phyloP scores from a whole-genome alignment of 2,113 vertebrate species.

The Mellivora capensis region DNA sequence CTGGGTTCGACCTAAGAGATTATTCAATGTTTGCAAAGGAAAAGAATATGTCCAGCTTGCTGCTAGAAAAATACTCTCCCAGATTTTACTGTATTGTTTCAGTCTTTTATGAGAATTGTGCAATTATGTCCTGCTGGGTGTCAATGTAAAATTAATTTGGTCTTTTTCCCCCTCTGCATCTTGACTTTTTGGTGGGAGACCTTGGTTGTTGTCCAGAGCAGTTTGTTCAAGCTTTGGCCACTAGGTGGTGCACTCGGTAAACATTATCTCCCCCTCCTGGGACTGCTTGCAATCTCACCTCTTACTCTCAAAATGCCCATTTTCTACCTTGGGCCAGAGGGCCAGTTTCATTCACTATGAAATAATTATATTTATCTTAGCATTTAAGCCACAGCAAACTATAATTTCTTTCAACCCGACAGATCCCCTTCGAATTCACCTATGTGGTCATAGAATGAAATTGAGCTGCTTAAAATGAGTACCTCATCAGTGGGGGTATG shows the following conservation, averaged over 20 bases:
- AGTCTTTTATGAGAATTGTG: neutral
- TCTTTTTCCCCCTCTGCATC: neutral
- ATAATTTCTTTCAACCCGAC: neutral
- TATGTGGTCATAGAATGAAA: neutral
- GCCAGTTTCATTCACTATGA: neutral
- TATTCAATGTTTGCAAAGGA: neutral
- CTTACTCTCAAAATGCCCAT: neutral
- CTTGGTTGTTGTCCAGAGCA: neutral
- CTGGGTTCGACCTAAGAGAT: neutral
- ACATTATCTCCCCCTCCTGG: neutral
- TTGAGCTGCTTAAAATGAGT: neutral
- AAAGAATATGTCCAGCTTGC: neutral
- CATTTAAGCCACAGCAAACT: neutral
- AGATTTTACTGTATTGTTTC: neutral
- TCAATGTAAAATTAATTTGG: neutral
- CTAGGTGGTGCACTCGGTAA: conserved; percentile 61
- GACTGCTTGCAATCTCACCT: neutral
- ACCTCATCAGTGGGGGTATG: neutral
- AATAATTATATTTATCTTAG: neutral
- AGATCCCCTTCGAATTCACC: neutral
- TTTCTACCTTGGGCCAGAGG: neutral
- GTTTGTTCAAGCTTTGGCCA: neutral
- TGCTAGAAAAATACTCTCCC: neutral
- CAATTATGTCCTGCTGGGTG: neutral
- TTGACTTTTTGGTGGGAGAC: neutral